Evolutionary conservation across 2,113 vertebrate species (phyloP), one percentile per base, ranked within the genome.

Genomic region (Aythya baeri): DNA sequence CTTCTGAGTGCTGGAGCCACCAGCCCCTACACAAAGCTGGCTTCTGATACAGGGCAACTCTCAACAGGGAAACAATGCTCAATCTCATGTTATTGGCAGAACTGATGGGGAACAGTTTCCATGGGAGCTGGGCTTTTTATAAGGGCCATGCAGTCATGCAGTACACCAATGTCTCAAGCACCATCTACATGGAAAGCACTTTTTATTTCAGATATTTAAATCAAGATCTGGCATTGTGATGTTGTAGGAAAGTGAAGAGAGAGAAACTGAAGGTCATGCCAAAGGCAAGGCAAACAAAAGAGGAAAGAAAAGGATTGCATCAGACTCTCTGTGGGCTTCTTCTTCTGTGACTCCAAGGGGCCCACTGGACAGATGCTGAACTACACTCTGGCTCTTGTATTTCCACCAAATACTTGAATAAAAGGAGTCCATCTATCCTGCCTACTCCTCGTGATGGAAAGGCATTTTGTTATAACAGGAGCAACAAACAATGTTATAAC

Each of bases 351-450:
- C 49, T 63, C 52, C 52, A 79, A 38, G 9, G 22, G 43, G 10
- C 46, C 76, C 52, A 38, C 38, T 72, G n/a, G 18, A 63, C 46
- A 90, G 43, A 57, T 62, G 94, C 21, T 20, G 31, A 2, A 50
- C 31, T n/a, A 11, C 16, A 52, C 15, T 41, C 15, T 44, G 50
- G 44, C 11, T 79, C 61, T 66, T 58, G 17, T 74, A 55, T 66
- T 76, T 80, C 55, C 54, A 18, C 44, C 32, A 62, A 4, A 10
- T n/a, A 41, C 44, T 34, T 73, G 31, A 27, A 55, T 70, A 54
- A 79, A 89, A 73, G 20, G 15, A 55, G 2, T 36, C 32, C 77
- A 15, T 32, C 36, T 26, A 26, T 7, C 43, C 65, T 0, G 0
- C 31, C 59, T 59, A 8, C n/a, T 74, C 27, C 15, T 91, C 31